phyloP scores from a whole-genome alignment of 2,797 vertebrate species.

The Gambelia wislizenii region DNA sequence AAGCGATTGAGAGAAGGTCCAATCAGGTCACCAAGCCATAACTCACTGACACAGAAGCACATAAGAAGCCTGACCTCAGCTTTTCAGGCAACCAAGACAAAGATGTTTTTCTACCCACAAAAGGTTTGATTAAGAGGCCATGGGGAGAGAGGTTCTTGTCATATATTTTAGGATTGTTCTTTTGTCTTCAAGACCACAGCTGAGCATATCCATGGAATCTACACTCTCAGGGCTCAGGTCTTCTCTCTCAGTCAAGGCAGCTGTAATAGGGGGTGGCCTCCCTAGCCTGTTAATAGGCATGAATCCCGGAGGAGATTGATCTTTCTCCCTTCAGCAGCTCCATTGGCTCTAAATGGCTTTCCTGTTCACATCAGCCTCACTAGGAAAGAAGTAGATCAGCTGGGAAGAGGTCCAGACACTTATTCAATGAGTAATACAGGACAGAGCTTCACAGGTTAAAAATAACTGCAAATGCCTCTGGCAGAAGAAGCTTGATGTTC shows the following conservation, averaged over 20 bases:
- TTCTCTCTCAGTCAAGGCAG: not conserved
- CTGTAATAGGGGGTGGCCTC: not conserved
- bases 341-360: not conserved
- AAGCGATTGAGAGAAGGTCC: not conserved
- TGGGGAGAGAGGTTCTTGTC: not conserved
- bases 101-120: not conserved
- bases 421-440: not conserved
- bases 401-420: not conserved
- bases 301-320: not conserved
- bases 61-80: not conserved
- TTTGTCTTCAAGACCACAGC: not conserved
- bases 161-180: not conserved
- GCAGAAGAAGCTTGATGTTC: not conserved
- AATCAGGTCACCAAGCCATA: not conserved
- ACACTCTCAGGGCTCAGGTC: not conserved
- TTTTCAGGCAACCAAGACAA: not conserved
- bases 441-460: not conserved
- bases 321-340: not conserved
- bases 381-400: not conserved
- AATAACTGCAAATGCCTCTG: not conserved
- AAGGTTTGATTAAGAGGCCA: not conserved
- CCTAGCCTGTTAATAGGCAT: not conserved
- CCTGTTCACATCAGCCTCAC: not conserved
- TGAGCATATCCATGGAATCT: not conserved
- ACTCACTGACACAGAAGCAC: not conserved